phyloP scores from a whole-genome alignment of 2,113 vertebrate genomes.

The Rutilus rutilus region DNA sequence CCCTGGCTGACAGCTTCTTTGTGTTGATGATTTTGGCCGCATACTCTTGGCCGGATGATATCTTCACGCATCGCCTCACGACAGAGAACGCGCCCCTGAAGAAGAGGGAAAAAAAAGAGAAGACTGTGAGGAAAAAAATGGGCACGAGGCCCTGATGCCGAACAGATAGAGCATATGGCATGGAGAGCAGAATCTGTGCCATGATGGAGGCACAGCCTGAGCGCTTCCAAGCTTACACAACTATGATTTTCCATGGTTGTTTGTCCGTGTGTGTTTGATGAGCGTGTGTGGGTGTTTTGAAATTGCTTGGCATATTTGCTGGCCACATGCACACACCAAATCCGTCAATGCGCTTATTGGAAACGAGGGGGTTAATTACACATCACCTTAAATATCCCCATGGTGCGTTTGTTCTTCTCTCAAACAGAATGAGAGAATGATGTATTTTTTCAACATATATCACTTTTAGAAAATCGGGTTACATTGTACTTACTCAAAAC shows the following conservation, averaged over 20 bases:
- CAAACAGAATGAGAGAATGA: neutral
- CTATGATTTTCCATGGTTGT: slow-evolving; percentile 15
- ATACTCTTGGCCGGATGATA: slow-evolving; percentile 94
- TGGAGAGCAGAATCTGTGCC: slow-evolving; percentile 24
- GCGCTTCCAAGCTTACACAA: slow-evolving; percentile 46
- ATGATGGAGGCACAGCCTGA: slow-evolving; percentile 37
- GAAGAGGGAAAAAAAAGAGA: slow-evolving; percentile 53
- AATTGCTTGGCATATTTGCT: slow-evolving; percentile 41
- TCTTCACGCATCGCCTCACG: slow-evolving; percentile 95
- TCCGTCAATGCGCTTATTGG: neutral
- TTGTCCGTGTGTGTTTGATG: slow-evolving; percentile 40
- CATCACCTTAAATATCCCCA: slow-evolving; percentile 2
- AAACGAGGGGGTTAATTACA: slow-evolving; percentile 21
- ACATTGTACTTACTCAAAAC: no score
- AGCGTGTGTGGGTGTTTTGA: slow-evolving; percentile 22
- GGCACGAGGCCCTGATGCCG: slow-evolving; percentile 30
- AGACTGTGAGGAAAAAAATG: neutral
- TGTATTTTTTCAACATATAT: neutral
- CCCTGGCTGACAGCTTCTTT: slow-evolving; percentile 98
- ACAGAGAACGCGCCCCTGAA: slow-evolving; percentile 95
- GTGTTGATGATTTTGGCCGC: slow-evolving; percentile 99
- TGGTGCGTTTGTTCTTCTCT: neutral
- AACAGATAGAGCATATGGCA: slow-evolving; percentile 44
- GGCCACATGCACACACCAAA: slow-evolving; percentile 21
- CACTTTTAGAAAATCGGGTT: no score